Conservation (phyloP, 2,797 vertebrate genomes). For the Cottoperca gobio region DNA sequence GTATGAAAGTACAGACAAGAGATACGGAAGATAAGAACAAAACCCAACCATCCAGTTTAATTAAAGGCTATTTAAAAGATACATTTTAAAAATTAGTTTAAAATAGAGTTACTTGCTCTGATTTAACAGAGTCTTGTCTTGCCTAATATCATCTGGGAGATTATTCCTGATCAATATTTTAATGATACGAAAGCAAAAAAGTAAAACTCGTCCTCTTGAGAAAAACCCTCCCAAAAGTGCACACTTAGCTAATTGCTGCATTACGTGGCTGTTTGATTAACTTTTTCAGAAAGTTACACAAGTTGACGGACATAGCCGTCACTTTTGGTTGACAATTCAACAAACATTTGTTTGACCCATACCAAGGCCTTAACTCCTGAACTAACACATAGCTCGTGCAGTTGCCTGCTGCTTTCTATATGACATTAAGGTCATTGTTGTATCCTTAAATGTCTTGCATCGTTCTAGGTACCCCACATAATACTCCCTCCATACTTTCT, state of each 20-base stretch:
- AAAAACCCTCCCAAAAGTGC: neutral
- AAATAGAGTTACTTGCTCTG: too few species aligned
- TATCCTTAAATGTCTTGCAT: neutral
- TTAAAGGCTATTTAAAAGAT: too few species aligned
- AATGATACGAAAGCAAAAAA: neutral
- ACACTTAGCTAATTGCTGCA: neutral
- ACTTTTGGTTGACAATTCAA: neutral
- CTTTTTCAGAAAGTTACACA: neutral
- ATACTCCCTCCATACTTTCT: neutral
- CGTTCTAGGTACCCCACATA: neutral
- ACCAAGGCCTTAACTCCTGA: neutral
- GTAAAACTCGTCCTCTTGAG: neutral
- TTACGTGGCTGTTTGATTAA: neutral
- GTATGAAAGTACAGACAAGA: too few species aligned
- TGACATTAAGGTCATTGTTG: slow-evolving; percentile 5
- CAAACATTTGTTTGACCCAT: neutral
- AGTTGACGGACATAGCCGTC: neutral
- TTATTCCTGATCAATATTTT: too few species aligned
- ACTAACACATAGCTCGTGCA: neutral
- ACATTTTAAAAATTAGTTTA: too few species aligned
- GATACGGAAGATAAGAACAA: too few species aligned
- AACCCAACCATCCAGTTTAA: too few species aligned
- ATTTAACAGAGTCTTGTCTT: too few species aligned
- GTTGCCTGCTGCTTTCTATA: neutral
- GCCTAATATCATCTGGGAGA: too few species aligned